These are phyloP conservation scores for Palloptera scutellata DNA, from an alignment of 2,888 invertebrate species.

Conservation along the genomic window DNA sequence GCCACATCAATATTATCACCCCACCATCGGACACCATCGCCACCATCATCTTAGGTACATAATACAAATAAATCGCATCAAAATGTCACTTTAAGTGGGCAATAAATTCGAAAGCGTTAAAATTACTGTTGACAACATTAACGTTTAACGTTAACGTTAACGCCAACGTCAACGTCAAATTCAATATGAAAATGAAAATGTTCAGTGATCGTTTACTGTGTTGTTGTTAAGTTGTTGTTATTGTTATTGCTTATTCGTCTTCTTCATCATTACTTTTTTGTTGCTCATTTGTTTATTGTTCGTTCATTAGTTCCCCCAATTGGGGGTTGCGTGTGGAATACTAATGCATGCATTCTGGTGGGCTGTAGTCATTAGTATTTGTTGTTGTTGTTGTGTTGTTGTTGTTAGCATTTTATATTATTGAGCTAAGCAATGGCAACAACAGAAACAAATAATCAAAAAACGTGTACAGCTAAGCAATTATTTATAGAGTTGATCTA, in stretches of 20 bases:
- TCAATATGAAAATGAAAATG: no score
- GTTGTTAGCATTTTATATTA: not conserved
- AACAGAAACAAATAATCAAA: not conserved
- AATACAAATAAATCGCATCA: constrained; percentile 17
- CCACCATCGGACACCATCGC: not conserved
- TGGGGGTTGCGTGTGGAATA: not conserved
- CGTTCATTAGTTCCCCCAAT: constrained; percentile 1
- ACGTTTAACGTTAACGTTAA: constrained; percentile 29
- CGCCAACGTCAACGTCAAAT: constrained; percentile 17
- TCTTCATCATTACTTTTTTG: no score
- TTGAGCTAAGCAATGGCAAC: not conserved
- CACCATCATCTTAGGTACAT: not conserved
- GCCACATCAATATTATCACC: constrained; percentile 5
- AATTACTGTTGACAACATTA: constrained; percentile 22
- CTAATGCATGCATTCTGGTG: constrained; percentile 6
- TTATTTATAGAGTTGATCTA: constrained; percentile 5
- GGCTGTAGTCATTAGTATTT: not conserved
- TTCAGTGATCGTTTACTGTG: no score
- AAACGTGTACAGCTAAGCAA: not conserved
- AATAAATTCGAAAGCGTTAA: constrained; percentile 29
- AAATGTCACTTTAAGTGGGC: constrained; percentile 23
- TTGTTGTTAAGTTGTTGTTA: no score
- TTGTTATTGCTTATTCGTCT: no score
- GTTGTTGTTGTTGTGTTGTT: not conserved
- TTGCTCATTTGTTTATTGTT: no score